Base-by-base conservation (phyloP, 1,140 invertebrate species). In the Drosophila virilis region DNA sequence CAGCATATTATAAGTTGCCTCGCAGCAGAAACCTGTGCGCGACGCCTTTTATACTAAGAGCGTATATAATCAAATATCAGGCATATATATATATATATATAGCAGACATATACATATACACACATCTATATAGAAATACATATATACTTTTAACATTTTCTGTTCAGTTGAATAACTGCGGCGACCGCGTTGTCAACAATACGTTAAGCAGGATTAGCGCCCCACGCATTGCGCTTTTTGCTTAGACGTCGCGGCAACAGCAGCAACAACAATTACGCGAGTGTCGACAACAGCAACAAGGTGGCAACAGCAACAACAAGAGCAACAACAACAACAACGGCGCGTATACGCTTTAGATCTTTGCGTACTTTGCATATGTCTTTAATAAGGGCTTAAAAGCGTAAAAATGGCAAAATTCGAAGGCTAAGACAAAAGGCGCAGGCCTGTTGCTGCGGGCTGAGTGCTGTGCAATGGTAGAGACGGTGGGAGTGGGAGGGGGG, bases 351-450 rank as follows among this genome's bases (percentile, higher is more conserved):
- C 64, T 58, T 54, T 60, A 54, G 64, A 52, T 67, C 48, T 46
- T 48, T 46, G 71, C 59, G 74, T 77, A 76, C 76, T 88, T 89
- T 88, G 77, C 83, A 86, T 86, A 86, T 83, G 83, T 76, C 83
- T 83, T 88, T 88, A 86, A 86, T 86, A 77, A 74, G 76, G 50
- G 77, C 83, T 86, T 83, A 86, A 75, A 65, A 75, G 75, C 84
- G 55, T 88, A 88, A 86, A 88, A 88, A 86, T 88, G 79, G 83
- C 83, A 88, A 77, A 86, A 83, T 73, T 80, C 83, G 72, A 38
- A 71, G 70, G 51, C 55, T 62, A 68, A 77, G 66, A 88, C 79
- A 79, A 82, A 66, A 62, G 67, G 60, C 65, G 43, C n/a, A 35
- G 33, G 8, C 8, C 35, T 43, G 8, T 13, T 42, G 54, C 10